Evolutionary conservation across 2,888 invertebrate species (phyloP), one percentile per base, ranked within the genome.

Genomic region (Crioceris asparagi): DNA sequence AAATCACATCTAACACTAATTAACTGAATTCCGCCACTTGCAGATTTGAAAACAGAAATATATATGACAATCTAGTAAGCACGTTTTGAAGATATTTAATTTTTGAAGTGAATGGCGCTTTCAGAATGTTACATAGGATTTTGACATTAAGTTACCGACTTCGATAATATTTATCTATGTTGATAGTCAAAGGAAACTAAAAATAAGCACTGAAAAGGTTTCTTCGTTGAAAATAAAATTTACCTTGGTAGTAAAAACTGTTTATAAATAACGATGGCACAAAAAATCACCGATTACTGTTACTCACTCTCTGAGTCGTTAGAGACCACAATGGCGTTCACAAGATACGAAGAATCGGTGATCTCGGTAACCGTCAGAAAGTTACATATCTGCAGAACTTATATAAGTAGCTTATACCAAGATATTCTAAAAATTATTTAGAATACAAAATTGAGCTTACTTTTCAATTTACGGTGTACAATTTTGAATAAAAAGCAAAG

Each of bases 311-410:
- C 62, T 68, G 72, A 78, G 80, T 79, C 79, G 78, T 77, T 82
- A 80, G 73, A 77, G 81, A 71, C 76, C 79, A 81, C 80, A 82
- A 83, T 82, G 81, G 81, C 81, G 81, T 81, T 78, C 75, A 72
- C 74, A 69, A 65, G 36, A 40, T 41, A 46, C 37, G 25, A 21
- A 27, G 15, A 15, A 27, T 14, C 4, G 4, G 27, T 11, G 14
- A 34, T 15, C 17, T 23, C 25, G 36, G 37, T n/a, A 44, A 44
- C 35, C 21, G 36, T 19, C 1, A 15, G 35, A 41, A 43, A 38
- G 14, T 3, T 10, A 8, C 17, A n/a, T 31, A 15, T 27, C 37
- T 8, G 2, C 7, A 39, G 19, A 4, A 17, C 6, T 27, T 15
- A 25, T 27, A 32, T 40, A 17, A 12, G 25, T 7, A 21, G 10